Conservation (phyloP, 2,113 vertebrate genomes). For the Patagioenas fasciata region DNA sequence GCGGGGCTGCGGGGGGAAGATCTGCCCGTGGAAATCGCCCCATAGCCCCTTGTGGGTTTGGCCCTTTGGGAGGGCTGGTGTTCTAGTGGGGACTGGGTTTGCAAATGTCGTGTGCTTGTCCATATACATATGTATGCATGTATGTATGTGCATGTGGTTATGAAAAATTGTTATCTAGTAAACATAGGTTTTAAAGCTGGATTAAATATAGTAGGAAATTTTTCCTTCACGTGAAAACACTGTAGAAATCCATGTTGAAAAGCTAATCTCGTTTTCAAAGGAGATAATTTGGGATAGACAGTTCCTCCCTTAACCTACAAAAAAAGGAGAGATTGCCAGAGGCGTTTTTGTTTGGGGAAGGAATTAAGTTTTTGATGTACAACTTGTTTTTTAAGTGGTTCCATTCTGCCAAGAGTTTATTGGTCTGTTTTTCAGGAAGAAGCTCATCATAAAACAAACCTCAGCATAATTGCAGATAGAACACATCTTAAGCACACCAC, state of each 20-base stretch:
- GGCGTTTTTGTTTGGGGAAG: background rate
- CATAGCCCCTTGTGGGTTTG: background rate
- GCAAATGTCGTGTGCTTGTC: fast-evolving
- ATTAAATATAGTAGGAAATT: background rate
- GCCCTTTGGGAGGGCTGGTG: background rate
- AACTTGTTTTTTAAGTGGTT: background rate
- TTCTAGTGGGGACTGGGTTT: background rate
- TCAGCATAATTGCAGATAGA: background rate
- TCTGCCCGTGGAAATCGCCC: no score
- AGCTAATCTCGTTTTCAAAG: background rate
- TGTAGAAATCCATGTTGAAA: background rate
- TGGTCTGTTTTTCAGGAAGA: constrained; percentile 28
- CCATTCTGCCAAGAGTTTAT: background rate
- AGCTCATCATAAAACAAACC: background rate
- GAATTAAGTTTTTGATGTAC: background rate
- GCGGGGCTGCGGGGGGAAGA: background rate
- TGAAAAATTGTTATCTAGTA: background rate
- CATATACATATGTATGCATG: fast-evolving
- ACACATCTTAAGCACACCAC: background rate
- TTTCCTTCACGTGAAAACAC: background rate
- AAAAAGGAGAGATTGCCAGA: background rate
- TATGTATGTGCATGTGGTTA: background rate
- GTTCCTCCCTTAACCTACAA: background rate
- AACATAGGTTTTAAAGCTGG: background rate
- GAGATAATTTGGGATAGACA: background rate